Percentiles rank a stretch among this genome's conserved stretches.
These are phyloP conservation scores for Psittacula cyanocephala DNA, from an alignment of 2,113 vertebrate genomes.

Conservation along the genomic window DNA sequence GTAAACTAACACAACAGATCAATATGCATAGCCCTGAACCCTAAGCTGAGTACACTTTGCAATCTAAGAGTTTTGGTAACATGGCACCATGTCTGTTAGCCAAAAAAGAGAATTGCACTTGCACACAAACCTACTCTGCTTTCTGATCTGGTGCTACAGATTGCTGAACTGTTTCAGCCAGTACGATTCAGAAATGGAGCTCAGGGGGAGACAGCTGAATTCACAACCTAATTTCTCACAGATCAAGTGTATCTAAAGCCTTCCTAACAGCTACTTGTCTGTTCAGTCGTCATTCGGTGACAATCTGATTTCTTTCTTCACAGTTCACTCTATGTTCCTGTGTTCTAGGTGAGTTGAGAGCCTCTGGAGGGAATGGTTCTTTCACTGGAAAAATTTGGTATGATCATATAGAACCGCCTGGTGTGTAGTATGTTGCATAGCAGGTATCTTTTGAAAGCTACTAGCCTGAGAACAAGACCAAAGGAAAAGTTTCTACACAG, in stretches of 20 bases:
- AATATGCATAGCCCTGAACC: not conserved
- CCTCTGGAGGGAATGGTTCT: not conserved
- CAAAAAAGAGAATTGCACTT: not conserved
- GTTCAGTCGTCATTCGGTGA: not conserved
- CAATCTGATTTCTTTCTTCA: not conserved
- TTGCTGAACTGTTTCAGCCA: not conserved
- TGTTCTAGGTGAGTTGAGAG: not conserved
- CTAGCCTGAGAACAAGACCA: not conserved
- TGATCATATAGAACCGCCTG: not conserved
- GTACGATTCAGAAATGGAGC: not conserved
- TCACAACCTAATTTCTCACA: not conserved
- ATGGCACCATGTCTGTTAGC: accelerated
- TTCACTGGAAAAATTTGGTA: not conserved
- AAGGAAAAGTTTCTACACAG: not conserved
- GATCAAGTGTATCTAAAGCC: not conserved
- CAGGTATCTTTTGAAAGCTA: not conserved
- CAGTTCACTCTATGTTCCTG: not conserved
- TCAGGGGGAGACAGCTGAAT: not conserved
- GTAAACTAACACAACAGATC: not conserved
- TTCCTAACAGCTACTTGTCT: not conserved
- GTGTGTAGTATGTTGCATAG: not conserved
- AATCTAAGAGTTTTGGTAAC: not conserved
- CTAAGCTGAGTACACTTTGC: not conserved
- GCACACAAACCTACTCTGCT: not conserved
- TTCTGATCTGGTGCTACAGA: not conserved